Evolutionary conservation across 2,113 vertebrate genomes (phyloP).

Genomic region (Semnornis frantzii): DNA sequence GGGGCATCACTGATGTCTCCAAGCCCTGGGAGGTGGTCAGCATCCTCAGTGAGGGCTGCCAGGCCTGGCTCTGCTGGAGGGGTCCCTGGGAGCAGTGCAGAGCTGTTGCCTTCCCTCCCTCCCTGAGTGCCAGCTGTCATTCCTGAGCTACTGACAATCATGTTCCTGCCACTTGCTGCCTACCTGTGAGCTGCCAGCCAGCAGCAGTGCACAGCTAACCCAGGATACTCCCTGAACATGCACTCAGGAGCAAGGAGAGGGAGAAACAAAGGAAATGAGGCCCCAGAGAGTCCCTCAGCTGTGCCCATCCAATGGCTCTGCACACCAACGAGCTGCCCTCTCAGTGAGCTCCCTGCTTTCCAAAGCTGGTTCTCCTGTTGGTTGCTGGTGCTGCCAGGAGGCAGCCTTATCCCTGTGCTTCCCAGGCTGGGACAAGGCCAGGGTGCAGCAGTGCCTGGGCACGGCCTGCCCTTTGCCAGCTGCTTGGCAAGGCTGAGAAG

Average conservation of each 20-base stretch:
- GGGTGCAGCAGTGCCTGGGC: not conserved
- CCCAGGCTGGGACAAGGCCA: not conserved
- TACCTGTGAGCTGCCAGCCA: constrained; percentile 9
- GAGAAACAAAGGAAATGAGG: not conserved
- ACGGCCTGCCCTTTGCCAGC: not conserved
- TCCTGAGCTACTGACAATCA: not conserved
- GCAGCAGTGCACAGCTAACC: not conserved
- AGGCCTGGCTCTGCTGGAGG: not conserved
- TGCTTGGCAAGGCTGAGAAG: not conserved
- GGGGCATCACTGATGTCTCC: fast-evolving
- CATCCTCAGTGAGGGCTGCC: fast-evolving
- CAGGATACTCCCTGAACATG: not conserved
- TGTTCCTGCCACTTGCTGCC: not conserved
- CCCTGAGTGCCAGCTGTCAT: not conserved
- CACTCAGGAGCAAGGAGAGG: fast-evolving
- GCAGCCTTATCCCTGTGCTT: not conserved
- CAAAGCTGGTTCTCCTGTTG: constrained; percentile 63
- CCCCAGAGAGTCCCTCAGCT: not conserved
- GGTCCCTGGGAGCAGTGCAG: not conserved
- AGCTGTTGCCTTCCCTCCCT: not conserved
- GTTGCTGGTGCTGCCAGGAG: constrained; percentile 22
- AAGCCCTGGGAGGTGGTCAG: not conserved
- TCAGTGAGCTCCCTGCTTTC: constrained; percentile 65
- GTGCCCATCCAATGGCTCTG: constrained; percentile 60
- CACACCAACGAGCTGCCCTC: constrained; percentile 65